phyloP scores from a whole-genome alignment of 2,888 invertebrate species.

The Conomelus anceps region DNA sequence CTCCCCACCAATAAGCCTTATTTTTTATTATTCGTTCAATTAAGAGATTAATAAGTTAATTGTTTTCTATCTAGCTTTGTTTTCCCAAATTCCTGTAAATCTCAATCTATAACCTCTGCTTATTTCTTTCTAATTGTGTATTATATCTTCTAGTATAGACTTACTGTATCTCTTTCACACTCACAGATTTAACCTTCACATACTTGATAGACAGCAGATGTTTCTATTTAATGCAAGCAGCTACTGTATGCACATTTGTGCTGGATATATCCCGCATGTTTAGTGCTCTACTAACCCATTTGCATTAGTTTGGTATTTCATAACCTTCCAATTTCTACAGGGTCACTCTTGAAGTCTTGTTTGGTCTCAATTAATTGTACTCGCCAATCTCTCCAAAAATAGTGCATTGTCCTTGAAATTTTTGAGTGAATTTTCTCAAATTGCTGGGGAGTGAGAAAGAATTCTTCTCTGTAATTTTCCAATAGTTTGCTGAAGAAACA shows the following conservation, averaged over 20 bases:
- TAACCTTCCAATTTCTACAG: neutral
- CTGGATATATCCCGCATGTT: neutral
- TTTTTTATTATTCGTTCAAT: no score
- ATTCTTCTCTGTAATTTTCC: neutral
- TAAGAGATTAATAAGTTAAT: no score
- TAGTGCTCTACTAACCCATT: neutral
- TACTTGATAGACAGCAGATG: neutral
- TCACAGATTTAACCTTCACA: neutral
- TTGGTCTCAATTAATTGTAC: neutral
- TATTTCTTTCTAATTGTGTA: no score
- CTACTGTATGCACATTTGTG: neutral
- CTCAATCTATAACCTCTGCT: neutral
- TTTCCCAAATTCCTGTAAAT: neutral
- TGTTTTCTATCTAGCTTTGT: no score
- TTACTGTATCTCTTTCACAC: neutral
- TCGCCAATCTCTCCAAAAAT: neutral
- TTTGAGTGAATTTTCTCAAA: neutral
- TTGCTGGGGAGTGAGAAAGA: no score
- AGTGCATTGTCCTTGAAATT: neutral
- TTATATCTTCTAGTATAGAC: neutral
- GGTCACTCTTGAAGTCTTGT: neutral
- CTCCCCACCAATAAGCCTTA: neutral
- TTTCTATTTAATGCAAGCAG: neutral
- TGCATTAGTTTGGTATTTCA: neutral
- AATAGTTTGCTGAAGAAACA: no score